Percentiles rank a stretch among this genome's conserved stretches.
These are phyloP conservation scores for Drosophila paranaensis DNA, from an alignment of 2,888 invertebrate genomes.

Conservation along the genomic window DNA sequence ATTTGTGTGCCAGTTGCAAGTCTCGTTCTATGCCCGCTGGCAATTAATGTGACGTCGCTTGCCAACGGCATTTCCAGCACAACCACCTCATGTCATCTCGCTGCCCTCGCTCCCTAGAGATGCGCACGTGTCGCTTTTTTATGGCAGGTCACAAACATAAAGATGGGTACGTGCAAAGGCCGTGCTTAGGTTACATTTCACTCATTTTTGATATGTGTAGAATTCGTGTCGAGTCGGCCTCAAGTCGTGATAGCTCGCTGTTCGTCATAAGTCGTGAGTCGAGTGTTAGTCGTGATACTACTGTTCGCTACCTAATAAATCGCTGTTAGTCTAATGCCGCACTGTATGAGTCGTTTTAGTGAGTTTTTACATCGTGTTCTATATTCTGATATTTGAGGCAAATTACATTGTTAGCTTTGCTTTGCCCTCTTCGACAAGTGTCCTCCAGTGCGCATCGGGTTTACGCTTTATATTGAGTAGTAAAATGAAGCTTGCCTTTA, in stretches of 20 bases:
- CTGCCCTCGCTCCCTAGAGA: slow-evolving; percentile 17
- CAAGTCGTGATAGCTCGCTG: not conserved
- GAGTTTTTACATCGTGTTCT: not conserved
- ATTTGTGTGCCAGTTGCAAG: slow-evolving; percentile 38
- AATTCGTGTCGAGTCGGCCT: not conserved
- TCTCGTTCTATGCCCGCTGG: slow-evolving; percentile 53
- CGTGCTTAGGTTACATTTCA: slow-evolving; percentile 1
- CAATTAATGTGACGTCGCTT: slow-evolving; percentile 65
- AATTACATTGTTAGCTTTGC: no score
- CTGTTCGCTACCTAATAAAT: no score
- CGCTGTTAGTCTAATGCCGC: no score
- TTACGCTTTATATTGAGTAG: not conserved
- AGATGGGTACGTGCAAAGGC: not conserved
- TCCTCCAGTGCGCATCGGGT: not conserved
- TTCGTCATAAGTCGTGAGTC: not conserved
- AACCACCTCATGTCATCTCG: not conserved
- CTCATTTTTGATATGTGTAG: not conserved
- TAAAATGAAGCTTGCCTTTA: not conserved
- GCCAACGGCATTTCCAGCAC: slow-evolving; percentile 51
- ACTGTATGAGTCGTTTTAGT: not conserved
- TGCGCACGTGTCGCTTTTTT: slow-evolving; percentile 12
- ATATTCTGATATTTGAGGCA: not conserved
- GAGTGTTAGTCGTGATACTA: not conserved
- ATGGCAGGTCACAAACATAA: slow-evolving; percentile 1
- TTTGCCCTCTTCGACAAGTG: no score